Evolutionary conservation across 2,797 vertebrate species (phyloP).

Genomic region (Helarctos malayanus): DNA sequence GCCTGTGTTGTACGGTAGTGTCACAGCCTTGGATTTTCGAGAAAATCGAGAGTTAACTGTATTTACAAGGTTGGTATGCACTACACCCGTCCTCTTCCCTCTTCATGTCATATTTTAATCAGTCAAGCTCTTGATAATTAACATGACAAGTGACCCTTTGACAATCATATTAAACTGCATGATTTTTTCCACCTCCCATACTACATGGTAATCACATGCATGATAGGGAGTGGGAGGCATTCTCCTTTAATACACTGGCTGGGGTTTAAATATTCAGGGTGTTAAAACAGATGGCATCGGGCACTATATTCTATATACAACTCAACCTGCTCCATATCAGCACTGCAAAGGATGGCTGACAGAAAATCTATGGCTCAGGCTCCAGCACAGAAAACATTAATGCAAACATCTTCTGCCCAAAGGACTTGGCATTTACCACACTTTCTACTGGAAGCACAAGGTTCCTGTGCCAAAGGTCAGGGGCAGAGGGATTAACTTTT

Average conservation of each 20-base stretch:
- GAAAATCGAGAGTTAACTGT: constrained; percentile 5
- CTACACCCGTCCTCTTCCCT: neutral
- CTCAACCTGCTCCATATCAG: constrained; percentile 63
- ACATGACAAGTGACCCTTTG: constrained; percentile 47
- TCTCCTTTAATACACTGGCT: neutral
- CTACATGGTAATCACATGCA: constrained; percentile 37
- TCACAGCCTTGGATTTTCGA: neutral
- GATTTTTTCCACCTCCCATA: constrained; percentile 57
- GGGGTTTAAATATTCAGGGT: constrained; percentile 68
- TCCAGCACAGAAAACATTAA: constrained; percentile 77
- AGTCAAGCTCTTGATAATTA: constrained; percentile 61
- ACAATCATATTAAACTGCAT: constrained; percentile 51
- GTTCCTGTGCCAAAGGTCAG: constrained; percentile 74
- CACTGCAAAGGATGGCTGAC: constrained; percentile 78
- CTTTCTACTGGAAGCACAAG: constrained; percentile 73
- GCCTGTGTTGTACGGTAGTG: neutral
- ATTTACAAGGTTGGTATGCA: neutral
- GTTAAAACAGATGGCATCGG: constrained; percentile 66
- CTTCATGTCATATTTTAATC: neutral
- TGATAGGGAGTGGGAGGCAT: neutral
- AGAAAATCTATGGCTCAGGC: constrained; percentile 86
- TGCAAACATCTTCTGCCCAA: constrained; percentile 69
- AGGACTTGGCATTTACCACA: constrained; percentile 80
- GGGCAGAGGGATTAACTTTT: constrained; percentile 69
- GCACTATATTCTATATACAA: constrained; percentile 54